These are phyloP conservation scores for Phyllopteryx taeniolatus DNA, from an alignment of 2,113 vertebrate genomes.

Conservation along the genomic window DNA sequence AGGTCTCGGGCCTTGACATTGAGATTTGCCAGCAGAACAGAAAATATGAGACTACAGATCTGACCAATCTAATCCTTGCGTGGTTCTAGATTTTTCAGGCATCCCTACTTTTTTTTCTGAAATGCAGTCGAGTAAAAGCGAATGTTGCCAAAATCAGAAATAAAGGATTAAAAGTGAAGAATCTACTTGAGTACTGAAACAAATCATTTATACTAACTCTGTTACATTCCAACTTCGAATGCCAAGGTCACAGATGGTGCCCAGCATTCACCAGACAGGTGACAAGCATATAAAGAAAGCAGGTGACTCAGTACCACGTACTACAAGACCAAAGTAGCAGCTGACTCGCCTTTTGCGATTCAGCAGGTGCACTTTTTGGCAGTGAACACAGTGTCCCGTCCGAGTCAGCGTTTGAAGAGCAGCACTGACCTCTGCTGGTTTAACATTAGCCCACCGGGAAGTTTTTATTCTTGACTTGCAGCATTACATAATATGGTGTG, in stretches of 20 bases:
- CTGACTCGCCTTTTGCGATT: conserved; percentile 49
- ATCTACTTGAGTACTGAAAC: too few species aligned
- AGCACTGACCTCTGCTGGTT: conserved; percentile 58
- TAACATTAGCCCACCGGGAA: neutral
- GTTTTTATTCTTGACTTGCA: neutral
- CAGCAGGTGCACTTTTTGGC: conserved; percentile 63
- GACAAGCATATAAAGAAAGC: conserved; percentile 21
- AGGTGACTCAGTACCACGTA: conserved; percentile 20
- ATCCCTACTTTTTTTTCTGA: too few species aligned
- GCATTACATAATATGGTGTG: too few species aligned
- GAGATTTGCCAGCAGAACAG: conserved; percentile 45
- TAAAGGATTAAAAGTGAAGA: too few species aligned
- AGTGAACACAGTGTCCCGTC: neutral
- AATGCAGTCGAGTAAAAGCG: too few species aligned
- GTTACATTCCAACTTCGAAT: neutral
- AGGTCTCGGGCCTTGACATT: conserved; percentile 47
- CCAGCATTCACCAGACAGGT: conserved; percentile 1
- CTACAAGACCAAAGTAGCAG: conserved; percentile 14
- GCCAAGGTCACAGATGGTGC: conserved; percentile 58
- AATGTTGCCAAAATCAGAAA: too few species aligned
- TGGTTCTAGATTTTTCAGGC: too few species aligned
- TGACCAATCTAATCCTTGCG: neutral
- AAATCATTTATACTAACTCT: too few species aligned
- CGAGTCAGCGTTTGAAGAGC: neutral
- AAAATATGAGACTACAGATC: conserved; percentile 58